These are phyloP conservation scores for Polyodon spathula DNA, from an alignment of 2,113 vertebrate species.

Conservation along the genomic window DNA sequence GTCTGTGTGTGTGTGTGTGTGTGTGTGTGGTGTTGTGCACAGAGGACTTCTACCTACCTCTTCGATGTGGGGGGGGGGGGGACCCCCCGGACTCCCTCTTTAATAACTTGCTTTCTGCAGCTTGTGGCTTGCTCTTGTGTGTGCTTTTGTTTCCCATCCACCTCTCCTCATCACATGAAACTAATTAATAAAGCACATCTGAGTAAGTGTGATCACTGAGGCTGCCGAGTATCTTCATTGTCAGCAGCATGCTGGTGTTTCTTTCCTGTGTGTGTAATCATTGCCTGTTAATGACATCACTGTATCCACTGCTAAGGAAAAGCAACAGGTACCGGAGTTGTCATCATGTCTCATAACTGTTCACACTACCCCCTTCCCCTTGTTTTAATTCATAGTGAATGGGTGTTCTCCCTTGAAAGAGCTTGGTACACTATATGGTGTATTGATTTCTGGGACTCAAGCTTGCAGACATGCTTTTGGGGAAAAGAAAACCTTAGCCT, in stretches of 20 bases:
- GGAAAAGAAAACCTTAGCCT: slow-evolving; percentile 45
- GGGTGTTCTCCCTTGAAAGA: slow-evolving; percentile 37
- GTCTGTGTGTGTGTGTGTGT: neutral
- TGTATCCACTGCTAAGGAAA: slow-evolving; percentile 13
- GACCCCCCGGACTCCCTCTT: neutral
- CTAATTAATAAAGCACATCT: slow-evolving; percentile 46
- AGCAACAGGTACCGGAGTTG: slow-evolving; percentile 7
- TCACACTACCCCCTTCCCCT: slow-evolving; percentile 39
- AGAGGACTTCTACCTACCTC: too few relatives aligned
- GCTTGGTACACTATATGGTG: slow-evolving; percentile 28
- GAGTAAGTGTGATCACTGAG: slow-evolving; percentile 65
- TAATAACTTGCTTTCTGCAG: neutral
- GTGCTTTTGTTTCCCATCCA: slow-evolving; percentile 65
- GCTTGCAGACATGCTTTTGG: slow-evolving; percentile 47
- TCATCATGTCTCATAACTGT: slow-evolving; percentile 30
- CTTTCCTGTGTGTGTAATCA: slow-evolving; percentile 35
- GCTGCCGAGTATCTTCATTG: slow-evolving; percentile 66
- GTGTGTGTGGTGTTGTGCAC: too few relatives aligned
- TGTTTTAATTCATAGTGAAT: slow-evolving; percentile 29
- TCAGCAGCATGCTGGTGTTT: slow-evolving; percentile 60
- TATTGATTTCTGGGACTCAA: slow-evolving; percentile 50
- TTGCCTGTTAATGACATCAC: slow-evolving; percentile 8
- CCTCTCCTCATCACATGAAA: slow-evolving; percentile 69
- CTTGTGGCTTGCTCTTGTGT: slow-evolving; percentile 24
- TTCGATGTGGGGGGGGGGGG: too few relatives aligned